phyloP scores from a whole-genome alignment of 2,797 vertebrate genomes.

The Lutjanus campechanus region DNA sequence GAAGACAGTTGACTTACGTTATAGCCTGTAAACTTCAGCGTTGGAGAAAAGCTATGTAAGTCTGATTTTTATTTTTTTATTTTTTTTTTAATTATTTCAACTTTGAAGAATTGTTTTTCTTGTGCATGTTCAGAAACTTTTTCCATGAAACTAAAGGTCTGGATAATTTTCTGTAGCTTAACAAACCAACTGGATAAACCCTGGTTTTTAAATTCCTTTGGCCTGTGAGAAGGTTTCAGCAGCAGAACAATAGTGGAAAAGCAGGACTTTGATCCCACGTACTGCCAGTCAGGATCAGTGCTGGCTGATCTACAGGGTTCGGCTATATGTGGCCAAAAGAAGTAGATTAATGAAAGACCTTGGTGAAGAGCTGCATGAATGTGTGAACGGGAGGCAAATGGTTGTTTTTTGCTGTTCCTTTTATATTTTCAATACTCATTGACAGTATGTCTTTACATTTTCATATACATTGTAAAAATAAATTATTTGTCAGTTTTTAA shows the following conservation, averaged over 20 bases:
- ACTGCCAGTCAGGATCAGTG: slow-evolving; percentile 34
- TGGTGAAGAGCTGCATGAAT: not conserved
- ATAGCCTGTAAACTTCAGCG: not conserved
- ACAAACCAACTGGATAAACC: slow-evolving; percentile 31
- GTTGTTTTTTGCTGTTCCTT: not conserved
- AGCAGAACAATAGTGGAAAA: slow-evolving; percentile 48
- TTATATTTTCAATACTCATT: not conserved
- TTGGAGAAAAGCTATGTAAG: not conserved
- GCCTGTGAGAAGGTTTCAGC: slow-evolving; percentile 40
- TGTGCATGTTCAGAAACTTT: slow-evolving; percentile 2
- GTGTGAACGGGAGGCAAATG: not conserved
- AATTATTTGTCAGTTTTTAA: too few species aligned
- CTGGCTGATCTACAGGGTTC: slow-evolving; percentile 12
- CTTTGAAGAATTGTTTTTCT: not conserved
- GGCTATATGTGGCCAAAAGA: slow-evolving; percentile 7
- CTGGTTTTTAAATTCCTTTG: slow-evolving; percentile 54
- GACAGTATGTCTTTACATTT: not conserved
- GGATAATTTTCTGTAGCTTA: slow-evolving; percentile 9
- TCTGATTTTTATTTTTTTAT: not conserved
- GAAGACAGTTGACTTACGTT: slow-evolving; percentile 4
- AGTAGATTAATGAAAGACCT: slow-evolving; percentile 12
- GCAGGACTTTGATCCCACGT: slow-evolving; percentile 54
- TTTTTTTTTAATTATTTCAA: not conserved
- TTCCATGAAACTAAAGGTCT: slow-evolving; percentile 8
- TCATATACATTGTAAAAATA: not conserved